A percentile compares a stretch with the other conserved stretches of the same genome.
These are phyloP conservation scores for Hystrix cristata DNA, from an alignment of 2,113 vertebrate species.

Conservation along the genomic window DNA sequence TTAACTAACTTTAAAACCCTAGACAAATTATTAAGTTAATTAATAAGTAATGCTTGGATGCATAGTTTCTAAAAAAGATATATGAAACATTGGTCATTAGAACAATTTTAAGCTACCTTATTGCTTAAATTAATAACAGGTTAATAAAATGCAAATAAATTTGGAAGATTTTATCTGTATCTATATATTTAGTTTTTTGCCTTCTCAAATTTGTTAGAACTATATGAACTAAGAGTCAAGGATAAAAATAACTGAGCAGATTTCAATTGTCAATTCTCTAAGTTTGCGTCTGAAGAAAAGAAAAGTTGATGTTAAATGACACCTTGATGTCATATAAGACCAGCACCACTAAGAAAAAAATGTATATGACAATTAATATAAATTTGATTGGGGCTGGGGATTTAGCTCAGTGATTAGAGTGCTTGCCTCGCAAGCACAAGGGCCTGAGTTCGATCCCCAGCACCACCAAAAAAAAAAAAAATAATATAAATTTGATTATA, in stretches of 20 bases:
- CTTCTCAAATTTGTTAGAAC: slow-evolving; percentile 46
- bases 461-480: neutral
- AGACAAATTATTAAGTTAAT: slow-evolving; percentile 36
- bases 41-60: neutral
- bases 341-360: no score
- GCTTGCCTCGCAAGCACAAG: neutral
- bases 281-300: slow-evolving; percentile 22
- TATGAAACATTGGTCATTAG: neutral
- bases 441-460: neutral
- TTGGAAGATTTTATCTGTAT: neutral
- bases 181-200: neutral
- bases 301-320: neutral
- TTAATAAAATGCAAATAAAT: slow-evolving; percentile 34
- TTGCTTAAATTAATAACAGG: neutral
- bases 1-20: slow-evolving; percentile 48
- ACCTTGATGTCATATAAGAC: no score
- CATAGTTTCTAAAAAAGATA: slow-evolving; percentile 7
- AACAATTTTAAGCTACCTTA: slow-evolving; percentile 20
- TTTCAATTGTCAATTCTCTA: slow-evolving; percentile 38
- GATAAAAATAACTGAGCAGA: slow-evolving; percentile 11
- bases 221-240: neutral
- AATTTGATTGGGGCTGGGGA: neutral
- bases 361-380: neutral
- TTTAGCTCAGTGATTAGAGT: neutral
- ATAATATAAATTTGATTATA: slow-evolving; percentile 1